A percentile compares a stretch with the other conserved stretches of the same genome.
Evolutionary conservation across 92 coral and sea anemone genomes (phyloP).

Genomic region (Micromussa lordhowensis): DNA sequence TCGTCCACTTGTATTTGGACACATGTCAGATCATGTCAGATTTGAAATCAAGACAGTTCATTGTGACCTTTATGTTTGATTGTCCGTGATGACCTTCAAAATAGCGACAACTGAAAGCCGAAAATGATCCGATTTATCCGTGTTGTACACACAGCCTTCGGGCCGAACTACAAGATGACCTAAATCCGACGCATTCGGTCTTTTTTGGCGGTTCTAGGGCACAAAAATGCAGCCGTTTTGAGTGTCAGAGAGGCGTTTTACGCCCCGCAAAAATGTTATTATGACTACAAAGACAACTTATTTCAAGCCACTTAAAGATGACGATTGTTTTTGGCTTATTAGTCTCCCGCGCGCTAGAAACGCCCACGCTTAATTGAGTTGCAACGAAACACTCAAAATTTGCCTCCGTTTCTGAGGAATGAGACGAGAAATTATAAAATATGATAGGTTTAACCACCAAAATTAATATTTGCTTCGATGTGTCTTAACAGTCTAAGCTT

Average conservation of each 20-base stretch:
- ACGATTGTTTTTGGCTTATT: not conserved
- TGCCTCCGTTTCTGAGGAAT: not conserved
- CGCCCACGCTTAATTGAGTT: not conserved
- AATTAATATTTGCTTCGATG: not conserved
- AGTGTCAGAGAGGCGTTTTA: not conserved
- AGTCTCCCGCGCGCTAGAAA: not conserved
- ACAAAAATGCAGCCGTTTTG: not conserved
- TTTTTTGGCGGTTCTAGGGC: not conserved
- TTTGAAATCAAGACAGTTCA: conserved; percentile 24
- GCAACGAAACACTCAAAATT: not conserved
- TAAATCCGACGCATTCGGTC: not conserved
- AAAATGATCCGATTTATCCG: not conserved
- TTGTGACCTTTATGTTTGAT: conserved; percentile 12
- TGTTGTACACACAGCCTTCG: not conserved
- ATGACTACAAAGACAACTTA: conserved; percentile 14
- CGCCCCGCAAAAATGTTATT: not conserved
- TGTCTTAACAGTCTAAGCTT: not conserved
- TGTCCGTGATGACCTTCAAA: conserved; percentile 22
- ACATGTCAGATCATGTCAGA: conserved; percentile 31
- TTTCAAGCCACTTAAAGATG: not conserved
- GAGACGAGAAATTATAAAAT: not conserved
- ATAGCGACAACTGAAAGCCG: conserved; percentile 10
- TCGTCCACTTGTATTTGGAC: conserved; percentile 34
- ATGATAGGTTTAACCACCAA: not conserved
- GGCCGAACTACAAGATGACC: not conserved